These are phyloP conservation scores for Megalopta genalis DNA, from an alignment of 1,140 invertebrate genomes.

Conservation along the genomic window DNA sequence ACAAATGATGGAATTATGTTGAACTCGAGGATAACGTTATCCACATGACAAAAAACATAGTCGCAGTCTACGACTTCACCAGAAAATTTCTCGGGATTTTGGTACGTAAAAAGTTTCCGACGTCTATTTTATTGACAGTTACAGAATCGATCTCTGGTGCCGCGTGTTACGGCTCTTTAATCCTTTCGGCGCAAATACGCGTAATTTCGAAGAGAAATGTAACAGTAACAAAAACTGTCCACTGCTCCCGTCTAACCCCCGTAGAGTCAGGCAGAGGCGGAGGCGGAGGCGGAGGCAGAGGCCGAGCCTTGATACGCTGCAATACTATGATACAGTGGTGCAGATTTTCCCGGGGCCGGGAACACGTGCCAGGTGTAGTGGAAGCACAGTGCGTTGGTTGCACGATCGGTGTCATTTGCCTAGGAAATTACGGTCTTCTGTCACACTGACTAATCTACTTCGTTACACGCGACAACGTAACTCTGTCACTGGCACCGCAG, in stretches of 20 bases:
- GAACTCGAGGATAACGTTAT: too few relatives aligned
- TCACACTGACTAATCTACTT: conserved; percentile 78
- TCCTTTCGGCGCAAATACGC: not conserved
- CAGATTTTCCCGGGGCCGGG: not conserved
- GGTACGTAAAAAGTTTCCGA: too few relatives aligned
- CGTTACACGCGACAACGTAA: conserved; percentile 76
- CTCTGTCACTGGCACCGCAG: conserved; percentile 72
- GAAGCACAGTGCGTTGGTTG: conserved; percentile 66
- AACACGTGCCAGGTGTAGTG: conserved; percentile 3
- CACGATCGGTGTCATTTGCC: conserved; percentile 77
- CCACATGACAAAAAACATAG: too few relatives aligned
- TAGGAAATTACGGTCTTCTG: conserved; percentile 76
- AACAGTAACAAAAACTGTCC: not conserved
- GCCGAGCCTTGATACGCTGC: not conserved
- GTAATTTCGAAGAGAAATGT: not conserved
- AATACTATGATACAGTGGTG: not conserved
- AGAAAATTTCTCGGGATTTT: too few relatives aligned
- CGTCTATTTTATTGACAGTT: too few relatives aligned
- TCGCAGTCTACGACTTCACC: too few relatives aligned
- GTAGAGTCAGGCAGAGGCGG: too few relatives aligned
- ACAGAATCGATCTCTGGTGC: too few relatives aligned
- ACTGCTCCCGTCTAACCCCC: too few relatives aligned
- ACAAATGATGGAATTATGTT: too few relatives aligned
- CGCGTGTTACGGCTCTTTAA: not conserved
- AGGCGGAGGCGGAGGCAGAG: too few relatives aligned